Evolutionary conservation across 2,888 invertebrate genomes (phyloP).

Genomic region (Acrocyrtus sp.): DNA sequence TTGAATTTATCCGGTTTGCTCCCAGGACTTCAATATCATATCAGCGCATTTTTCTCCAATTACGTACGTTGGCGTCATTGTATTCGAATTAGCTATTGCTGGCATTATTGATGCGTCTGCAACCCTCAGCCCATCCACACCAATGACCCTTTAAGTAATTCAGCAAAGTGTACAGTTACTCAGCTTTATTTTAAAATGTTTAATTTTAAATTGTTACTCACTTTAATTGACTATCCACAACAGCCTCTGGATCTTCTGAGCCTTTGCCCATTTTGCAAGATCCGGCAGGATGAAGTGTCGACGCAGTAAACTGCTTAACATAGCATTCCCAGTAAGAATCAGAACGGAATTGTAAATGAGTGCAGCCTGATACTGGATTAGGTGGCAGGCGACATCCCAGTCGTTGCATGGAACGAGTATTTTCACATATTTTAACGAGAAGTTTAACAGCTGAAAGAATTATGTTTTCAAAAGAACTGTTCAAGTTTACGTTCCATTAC

Average conservation of each 20-base stretch:
- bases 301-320: neutral
- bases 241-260: neutral
- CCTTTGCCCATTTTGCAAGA: constrained; percentile 22
- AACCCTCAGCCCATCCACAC: constrained; percentile 7
- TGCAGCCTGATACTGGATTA: constrained; percentile 1
- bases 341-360: constrained; percentile 19
- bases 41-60: constrained; percentile 24
- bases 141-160: no score
- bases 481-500: no score
- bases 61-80: neutral
- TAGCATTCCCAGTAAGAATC: constrained; percentile 35
- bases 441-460: constrained; percentile 24
- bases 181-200: no score
- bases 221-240: no score
- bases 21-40: neutral
- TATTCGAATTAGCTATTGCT: constrained; percentile 11
- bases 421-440: constrained; percentile 24
- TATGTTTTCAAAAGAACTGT: no score
- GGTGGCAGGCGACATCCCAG: constrained; percentile 22
- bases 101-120: constrained; percentile 23
- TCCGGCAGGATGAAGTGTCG: constrained; percentile 26
- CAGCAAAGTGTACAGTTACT: no score
- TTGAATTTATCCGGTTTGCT: no score
- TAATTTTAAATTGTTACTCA: no score
- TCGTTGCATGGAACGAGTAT: constrained; percentile 8